phyloP scores from a whole-genome alignment of 2,888 invertebrate species.

The Zootermopsis nevadensis region DNA sequence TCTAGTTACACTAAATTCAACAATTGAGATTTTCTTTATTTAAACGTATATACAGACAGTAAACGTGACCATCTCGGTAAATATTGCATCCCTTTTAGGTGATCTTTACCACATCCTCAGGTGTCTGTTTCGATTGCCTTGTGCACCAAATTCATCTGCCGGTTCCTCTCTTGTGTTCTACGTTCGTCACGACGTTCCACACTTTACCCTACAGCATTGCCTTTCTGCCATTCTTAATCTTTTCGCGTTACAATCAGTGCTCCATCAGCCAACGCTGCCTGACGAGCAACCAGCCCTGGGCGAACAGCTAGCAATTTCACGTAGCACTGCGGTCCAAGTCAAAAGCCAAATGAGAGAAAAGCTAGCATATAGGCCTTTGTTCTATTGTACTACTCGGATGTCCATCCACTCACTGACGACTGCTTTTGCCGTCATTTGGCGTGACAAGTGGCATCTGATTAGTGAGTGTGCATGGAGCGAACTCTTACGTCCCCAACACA shows the following conservation, averaged over 20 bases:
- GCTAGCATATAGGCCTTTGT: no score
- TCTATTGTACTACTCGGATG: not conserved
- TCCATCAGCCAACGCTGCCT: not conserved
- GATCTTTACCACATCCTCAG: no score
- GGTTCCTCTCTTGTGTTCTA: not conserved
- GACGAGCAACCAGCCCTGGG: not conserved
- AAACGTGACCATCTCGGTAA: no score
- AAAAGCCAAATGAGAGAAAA: no score
- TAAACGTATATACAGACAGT: no score
- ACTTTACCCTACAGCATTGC: not conserved
- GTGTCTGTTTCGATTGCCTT: not conserved
- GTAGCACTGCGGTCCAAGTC: no score
- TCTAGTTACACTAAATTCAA: no score
- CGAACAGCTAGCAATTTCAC: not conserved
- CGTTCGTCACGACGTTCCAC: not conserved
- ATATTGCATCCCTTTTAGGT: no score
- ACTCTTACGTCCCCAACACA: not conserved
- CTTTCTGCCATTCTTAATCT: not conserved
- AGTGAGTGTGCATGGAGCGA: not conserved
- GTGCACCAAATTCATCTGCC: not conserved
- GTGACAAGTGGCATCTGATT: conserved; percentile 12
- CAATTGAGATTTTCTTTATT: no score
- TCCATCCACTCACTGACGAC: not conserved
- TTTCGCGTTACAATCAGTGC: not conserved
- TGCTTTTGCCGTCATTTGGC: conserved; percentile 7